A percentile compares a stretch with the other conserved stretches of the same genome.
Evolutionary conservation across 2,888 invertebrate genomes (phyloP).

Genomic region (Ophioninae sp.): DNA sequence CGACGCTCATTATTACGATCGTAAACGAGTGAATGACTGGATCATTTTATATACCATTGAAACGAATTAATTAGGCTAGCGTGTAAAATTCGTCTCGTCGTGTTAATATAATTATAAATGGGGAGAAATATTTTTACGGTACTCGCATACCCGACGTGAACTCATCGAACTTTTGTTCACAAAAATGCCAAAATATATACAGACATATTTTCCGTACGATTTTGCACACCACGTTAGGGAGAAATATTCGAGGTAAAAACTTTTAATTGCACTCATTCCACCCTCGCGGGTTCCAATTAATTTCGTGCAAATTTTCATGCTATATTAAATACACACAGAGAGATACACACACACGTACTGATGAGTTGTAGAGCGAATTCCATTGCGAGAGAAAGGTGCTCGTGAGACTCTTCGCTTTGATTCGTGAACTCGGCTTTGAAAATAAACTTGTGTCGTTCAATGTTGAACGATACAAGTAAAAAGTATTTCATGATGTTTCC

Average conservation of each 20-base stretch:
- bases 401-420: conserved; percentile 24
- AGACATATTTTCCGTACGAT: conserved; percentile 21
- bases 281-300: conserved; percentile 50
- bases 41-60: not conserved
- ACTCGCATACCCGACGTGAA: conserved; percentile 8
- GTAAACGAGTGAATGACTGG: not conserved
- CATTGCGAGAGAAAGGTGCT: conserved; percentile 30
- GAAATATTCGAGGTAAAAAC: conserved; percentile 39
- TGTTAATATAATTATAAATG: not conserved
- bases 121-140: not conserved
- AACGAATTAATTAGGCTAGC: not conserved
- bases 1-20: too few species aligned
- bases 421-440: conserved; percentile 15
- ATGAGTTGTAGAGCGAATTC: conserved; percentile 26
- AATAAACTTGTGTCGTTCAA: not conserved
- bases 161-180: conserved; percentile 24
- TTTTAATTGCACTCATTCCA: conserved; percentile 50
- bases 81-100: too few species aligned
- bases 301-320: conserved; percentile 32
- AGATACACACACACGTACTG: not conserved
- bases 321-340: conserved; percentile 5
- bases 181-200: conserved; percentile 3
- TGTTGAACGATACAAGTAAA: not conserved
- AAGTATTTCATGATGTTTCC: not conserved
- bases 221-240: conserved; percentile 12